phyloP scores from a whole-genome alignment of 1,140 invertebrate genomes.

The Drosophila auraria region DNA sequence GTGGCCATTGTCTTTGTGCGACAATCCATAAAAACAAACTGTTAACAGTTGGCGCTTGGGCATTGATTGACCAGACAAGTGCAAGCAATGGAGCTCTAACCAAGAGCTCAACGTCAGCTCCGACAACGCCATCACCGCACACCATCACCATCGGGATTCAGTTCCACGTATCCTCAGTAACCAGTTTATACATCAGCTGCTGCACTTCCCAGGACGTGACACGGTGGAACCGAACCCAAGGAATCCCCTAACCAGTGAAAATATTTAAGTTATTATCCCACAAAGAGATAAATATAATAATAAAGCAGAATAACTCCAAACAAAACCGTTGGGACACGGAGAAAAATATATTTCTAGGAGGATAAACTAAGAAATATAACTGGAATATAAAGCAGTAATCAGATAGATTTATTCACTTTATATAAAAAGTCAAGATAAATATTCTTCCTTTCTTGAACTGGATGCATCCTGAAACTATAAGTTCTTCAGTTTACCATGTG shows the following conservation, averaged over 20 bases:
- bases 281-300: constrained; percentile 16
- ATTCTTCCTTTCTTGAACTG: not conserved
- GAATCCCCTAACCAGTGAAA: not conserved
- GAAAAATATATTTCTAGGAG: too few species aligned
- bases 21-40: constrained; percentile 79
- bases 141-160: constrained; percentile 20
- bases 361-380: too few species aligned
- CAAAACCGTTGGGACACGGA: not conserved
- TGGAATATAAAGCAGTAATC: too few species aligned
- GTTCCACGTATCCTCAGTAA: constrained; percentile 20
- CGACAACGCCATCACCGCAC: constrained; percentile 6
- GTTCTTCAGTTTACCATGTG: too few species aligned
- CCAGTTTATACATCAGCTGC: constrained; percentile 66
- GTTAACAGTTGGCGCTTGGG: constrained; percentile 69
- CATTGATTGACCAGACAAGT: constrained; percentile 83
- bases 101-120: constrained; percentile 26
- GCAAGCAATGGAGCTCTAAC: constrained; percentile 69
- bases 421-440: not conserved
- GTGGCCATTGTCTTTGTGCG: constrained; percentile 72
- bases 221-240: constrained; percentile 28
- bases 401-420: not conserved
- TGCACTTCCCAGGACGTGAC: constrained; percentile 66
- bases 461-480: not conserved
- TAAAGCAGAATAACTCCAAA: not conserved
- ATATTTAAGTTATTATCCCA: constrained; percentile 15